phyloP scores from a whole-genome alignment of 53 echinoderm and acorn worm genomes.

The Henricia sp. region DNA sequence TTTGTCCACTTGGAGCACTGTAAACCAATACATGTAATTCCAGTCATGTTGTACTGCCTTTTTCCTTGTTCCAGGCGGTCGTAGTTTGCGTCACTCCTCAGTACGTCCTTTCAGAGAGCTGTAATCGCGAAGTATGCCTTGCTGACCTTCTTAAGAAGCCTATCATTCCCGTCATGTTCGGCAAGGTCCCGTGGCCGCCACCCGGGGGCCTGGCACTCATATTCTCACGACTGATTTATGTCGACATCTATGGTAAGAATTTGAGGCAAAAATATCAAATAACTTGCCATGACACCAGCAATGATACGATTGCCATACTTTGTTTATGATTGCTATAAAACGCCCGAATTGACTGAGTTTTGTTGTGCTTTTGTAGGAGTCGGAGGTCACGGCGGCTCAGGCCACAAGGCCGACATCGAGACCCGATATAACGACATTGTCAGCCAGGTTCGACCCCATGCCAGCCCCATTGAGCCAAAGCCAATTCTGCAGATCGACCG shows the following conservation, averaged over 20 bases:
- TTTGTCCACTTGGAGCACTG: too few species aligned
- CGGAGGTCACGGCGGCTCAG: constrained; percentile 88
- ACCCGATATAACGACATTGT: constrained; percentile 76
- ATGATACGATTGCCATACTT: too few species aligned
- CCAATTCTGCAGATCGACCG: constrained; percentile 55
- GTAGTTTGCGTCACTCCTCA: constrained; percentile 83
- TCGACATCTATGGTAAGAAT: constrained; percentile 80
- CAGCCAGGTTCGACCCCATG: constrained; percentile 63
- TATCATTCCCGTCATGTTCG: constrained; percentile 85
- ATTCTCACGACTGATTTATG: constrained; percentile 80
- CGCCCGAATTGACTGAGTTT: too few species aligned
- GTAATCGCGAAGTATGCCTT: constrained; percentile 81
- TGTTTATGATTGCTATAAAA: too few species aligned
- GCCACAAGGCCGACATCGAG: constrained; percentile 75
- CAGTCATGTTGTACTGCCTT: too few species aligned
- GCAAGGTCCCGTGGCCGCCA: constrained; percentile 83
- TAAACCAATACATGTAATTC: too few species aligned
- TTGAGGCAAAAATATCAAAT: too few species aligned
- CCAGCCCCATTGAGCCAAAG: constrained; percentile 60
- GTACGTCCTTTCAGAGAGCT: constrained; percentile 82
- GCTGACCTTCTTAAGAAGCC: constrained; percentile 94
- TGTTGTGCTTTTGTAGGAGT: constrained; percentile 51
- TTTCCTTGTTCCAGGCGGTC: constrained; percentile 62
- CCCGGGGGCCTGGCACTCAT: constrained; percentile 82
- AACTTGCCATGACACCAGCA: too few species aligned